Percentiles rank a stretch among this genome's conserved stretches.
These are phyloP conservation scores for Pseudomyrmex gracilis DNA, from an alignment of 1,140 invertebrate genomes.

Conservation along the genomic window DNA sequence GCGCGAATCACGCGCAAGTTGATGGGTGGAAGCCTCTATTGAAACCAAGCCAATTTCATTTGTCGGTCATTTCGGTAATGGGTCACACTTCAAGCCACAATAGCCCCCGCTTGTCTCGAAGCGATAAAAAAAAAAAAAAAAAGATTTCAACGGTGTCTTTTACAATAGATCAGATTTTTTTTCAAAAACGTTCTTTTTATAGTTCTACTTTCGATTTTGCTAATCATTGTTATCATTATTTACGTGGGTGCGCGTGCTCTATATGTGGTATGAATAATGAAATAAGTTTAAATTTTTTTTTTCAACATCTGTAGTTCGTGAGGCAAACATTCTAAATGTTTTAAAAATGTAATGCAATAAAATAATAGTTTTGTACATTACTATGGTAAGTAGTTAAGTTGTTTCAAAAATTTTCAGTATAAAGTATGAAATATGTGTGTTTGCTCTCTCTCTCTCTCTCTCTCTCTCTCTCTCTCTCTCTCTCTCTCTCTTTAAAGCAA, in stretches of 20 bases:
- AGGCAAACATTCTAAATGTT: not conserved
- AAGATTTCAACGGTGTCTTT: not conserved
- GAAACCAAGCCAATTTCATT: constrained; percentile 24
- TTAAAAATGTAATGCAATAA: not conserved
- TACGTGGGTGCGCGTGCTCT: no score
- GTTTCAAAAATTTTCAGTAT: no score
- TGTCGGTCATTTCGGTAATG: not conserved
- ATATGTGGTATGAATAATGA: no score
- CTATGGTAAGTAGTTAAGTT: no score
- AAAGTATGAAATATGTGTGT: no score
- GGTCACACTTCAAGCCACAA: not conserved
- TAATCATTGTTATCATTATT: not conserved
- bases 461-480: no score
- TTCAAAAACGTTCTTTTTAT: not conserved
- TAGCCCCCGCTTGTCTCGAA: not conserved
- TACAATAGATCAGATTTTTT: not conserved
- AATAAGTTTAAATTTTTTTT: not conserved
- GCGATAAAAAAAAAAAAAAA: not conserved
- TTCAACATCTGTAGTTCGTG: not conserved
- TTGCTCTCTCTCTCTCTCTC: no score
- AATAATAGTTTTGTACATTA: not conserved
- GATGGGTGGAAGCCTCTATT: not conserved
- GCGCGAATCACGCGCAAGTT: not conserved
- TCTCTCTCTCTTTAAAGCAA: no score
- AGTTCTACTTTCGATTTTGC: not conserved